Conservation (phyloP, 1,140 invertebrate species). For the Bombus huntii region DNA sequence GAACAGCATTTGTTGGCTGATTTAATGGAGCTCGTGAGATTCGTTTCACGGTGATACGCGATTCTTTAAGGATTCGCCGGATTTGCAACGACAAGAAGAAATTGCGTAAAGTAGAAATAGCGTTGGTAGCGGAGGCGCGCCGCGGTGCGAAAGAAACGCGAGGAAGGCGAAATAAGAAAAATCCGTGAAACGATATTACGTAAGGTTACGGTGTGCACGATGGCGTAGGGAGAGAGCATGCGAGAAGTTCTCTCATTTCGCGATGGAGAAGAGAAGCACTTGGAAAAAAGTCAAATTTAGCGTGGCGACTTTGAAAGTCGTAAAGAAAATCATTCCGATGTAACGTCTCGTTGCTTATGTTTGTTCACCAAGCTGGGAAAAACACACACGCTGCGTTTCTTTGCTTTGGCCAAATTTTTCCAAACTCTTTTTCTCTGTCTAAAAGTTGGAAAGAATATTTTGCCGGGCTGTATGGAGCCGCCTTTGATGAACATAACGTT, state of each 20-base stretch:
- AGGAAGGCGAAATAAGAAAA: slow-evolving; percentile 38
- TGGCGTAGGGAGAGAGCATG: slow-evolving; percentile 1
- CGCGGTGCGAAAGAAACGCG: not conserved
- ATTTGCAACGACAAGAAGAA: not conserved
- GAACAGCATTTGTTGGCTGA: not conserved
- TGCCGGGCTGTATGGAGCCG: not conserved
- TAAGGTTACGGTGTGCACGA: slow-evolving; percentile 35
- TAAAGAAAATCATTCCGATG: slow-evolving; percentile 59
- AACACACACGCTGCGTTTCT: not conserved
- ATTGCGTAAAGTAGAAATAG: slow-evolving; percentile 16
- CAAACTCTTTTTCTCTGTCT: not conserved
- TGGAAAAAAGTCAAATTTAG: slow-evolving; percentile 42
- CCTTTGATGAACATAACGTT: not conserved
- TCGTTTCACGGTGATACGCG: not conserved
- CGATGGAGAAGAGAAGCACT: slow-evolving; percentile 35
- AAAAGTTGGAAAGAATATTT: not conserved
- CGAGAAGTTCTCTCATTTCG: slow-evolving; percentile 64
- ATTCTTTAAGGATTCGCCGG: slow-evolving; percentile 24
- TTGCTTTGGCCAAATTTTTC: not conserved
- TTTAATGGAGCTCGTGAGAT: not conserved
- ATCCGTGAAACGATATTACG: slow-evolving; percentile 57
- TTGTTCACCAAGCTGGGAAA: not conserved
- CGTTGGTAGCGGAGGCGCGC: not conserved
- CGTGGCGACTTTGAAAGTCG: slow-evolving; percentile 42
- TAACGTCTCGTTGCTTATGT: slow-evolving; percentile 1